These are phyloP conservation scores for Amphilophus citrinellus DNA, from an alignment of 2,113 vertebrate species.

Conservation along the genomic window DNA sequence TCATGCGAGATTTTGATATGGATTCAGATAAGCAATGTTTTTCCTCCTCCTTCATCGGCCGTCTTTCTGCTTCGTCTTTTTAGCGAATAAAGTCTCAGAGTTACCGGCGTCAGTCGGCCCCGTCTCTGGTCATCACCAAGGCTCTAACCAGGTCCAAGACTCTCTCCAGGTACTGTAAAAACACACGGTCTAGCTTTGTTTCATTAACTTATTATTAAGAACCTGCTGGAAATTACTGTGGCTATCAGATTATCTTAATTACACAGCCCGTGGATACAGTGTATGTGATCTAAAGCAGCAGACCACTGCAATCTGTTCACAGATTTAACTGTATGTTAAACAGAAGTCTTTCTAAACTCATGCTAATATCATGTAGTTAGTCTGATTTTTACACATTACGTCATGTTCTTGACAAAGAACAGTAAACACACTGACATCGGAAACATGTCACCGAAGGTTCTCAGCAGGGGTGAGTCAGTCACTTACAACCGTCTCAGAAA, in stretches of 20 bases:
- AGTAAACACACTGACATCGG: background rate
- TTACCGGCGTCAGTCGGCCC: slow-evolving; percentile 91
- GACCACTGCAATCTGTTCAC: background rate
- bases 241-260: background rate
- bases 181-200: background rate
- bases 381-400: background rate
- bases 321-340: background rate
- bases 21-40: background rate
- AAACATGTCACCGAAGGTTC: background rate
- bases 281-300: background rate
- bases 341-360: background rate
- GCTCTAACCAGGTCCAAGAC: slow-evolving; percentile 90
- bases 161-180: slow-evolving; percentile 83
- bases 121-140: slow-evolving; percentile 92
- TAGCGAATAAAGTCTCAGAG: slow-evolving; percentile 91
- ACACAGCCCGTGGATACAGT: accelerated
- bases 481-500: background rate
- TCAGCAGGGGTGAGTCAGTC: background rate
- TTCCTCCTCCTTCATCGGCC: background rate
- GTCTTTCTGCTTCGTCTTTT: slow-evolving; percentile 27
- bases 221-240: background rate
- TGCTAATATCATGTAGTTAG: background rate
- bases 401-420: background rate
- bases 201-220: background rate
- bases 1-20: background rate